phyloP scores from a whole-genome alignment of 2,797 vertebrate species.

The Onychomys arenicola region DNA sequence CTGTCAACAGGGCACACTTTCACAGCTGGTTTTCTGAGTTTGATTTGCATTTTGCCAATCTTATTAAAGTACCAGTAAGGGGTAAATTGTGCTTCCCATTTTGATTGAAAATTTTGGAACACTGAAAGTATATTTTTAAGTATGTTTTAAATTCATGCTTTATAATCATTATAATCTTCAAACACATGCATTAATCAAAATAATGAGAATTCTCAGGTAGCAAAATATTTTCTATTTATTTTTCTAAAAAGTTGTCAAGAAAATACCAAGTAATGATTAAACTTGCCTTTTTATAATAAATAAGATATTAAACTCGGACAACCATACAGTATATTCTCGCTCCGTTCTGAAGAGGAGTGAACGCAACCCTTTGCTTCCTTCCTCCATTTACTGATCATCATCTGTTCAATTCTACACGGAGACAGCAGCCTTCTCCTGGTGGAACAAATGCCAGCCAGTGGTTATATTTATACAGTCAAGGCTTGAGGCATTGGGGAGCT shows the following conservation, averaged over 20 bases:
- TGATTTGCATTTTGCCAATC: conserved; percentile 77
- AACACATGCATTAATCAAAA: conserved; percentile 17
- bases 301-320: not conserved
- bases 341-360: not conserved
- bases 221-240: conserved; percentile 21
- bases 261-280: not conserved
- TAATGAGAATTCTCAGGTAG: not conserved
- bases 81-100: conserved; percentile 64
- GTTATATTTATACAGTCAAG: not conserved
- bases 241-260: conserved; percentile 51
- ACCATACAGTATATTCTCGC: not conserved
- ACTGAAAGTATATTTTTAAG: conserved; percentile 45
- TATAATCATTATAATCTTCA: conserved; percentile 16
- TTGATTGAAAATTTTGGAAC: conserved; percentile 64
- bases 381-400: not conserved
- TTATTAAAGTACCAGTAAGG: conserved; percentile 68
- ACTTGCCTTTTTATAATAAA: not conserved
- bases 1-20: conserved; percentile 78
- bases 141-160: not conserved
- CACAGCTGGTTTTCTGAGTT: conserved; percentile 78
- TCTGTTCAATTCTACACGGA: not conserved
- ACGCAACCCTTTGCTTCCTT: not conserved
- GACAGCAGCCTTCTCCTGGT: not conserved
- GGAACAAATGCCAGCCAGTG: not conserved
- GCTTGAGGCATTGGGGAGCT: not conserved